Conservation (phyloP, 2,113 vertebrate species). For the Cyphomyrus discorhynchus region DNA sequence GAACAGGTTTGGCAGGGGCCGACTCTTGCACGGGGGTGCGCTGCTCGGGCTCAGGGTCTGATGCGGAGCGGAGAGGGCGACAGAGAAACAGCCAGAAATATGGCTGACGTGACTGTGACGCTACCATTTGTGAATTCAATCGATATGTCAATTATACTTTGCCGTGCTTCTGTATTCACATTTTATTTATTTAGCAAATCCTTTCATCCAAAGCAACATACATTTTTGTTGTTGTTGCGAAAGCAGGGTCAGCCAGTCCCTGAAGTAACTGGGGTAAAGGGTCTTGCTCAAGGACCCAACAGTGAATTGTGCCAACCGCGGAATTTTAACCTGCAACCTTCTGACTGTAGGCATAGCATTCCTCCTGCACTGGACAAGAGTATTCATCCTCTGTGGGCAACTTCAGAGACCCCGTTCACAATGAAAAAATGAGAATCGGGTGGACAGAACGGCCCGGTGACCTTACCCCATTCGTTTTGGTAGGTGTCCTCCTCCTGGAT, state of each 20-base stretch:
- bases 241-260: neutral
- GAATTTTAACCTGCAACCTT: neutral
- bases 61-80: neutral
- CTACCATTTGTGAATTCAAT: neutral
- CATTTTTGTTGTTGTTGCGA: neutral
- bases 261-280: neutral
- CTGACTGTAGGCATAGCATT: neutral
- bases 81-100: neutral
- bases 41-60: constrained; percentile 43
- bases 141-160: neutral
- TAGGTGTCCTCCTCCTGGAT: constrained; percentile 55
- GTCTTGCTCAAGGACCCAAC: neutral
- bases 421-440: neutral
- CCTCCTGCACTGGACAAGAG: neutral
- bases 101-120: neutral
- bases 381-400: neutral
- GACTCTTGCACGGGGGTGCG: constrained; percentile 49
- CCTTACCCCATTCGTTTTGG: constrained; percentile 52
- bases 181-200: neutral
- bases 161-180: neutral
- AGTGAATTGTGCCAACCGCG: neutral
- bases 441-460: neutral
- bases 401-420: neutral
- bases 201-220: neutral
- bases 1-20: constrained; percentile 44